phyloP scores from a whole-genome alignment of 2,888 invertebrate species.

The Orthosia gothica region DNA sequence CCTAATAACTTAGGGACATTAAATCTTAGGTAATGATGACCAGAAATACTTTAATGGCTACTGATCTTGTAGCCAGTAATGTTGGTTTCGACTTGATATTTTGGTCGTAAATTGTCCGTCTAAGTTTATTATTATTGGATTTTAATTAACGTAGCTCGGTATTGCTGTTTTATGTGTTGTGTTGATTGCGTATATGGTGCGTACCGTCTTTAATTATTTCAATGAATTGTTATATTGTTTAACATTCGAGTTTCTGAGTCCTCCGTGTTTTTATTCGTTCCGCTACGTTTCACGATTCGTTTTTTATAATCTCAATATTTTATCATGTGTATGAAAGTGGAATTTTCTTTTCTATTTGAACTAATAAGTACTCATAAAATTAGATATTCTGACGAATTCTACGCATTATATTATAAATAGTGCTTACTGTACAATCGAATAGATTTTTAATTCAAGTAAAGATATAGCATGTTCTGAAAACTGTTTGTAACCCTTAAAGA shows the following conservation, averaged over 20 bases:
- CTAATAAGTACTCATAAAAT: too few relatives aligned
- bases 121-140: conserved; percentile 44
- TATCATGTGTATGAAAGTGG: too few relatives aligned
- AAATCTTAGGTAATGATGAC: conserved; percentile 55
- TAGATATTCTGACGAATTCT: too few relatives aligned
- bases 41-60: conserved; percentile 57
- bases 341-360: too few relatives aligned
- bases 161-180: conserved; percentile 23
- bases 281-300: too few relatives aligned
- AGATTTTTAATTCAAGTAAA: too few relatives aligned
- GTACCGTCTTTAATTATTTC: conserved; percentile 13
- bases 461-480: too few relatives aligned
- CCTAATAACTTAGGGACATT: conserved; percentile 59
- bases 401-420: too few relatives aligned
- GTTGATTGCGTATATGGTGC: not conserved
- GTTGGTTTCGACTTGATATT: conserved; percentile 53
- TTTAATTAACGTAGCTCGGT: conserved; percentile 37
- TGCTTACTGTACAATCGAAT: too few relatives aligned
- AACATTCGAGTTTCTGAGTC: conserved; percentile 27
- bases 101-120: conserved; percentile 44
- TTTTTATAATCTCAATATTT: too few relatives aligned
- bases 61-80: conserved; percentile 55
- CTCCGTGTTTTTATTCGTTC: not conserved
- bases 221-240: not conserved
- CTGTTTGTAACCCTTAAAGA: too few relatives aligned